A percentile compares a stretch with the other conserved stretches of the same genome.
Evolutionary conservation across 2,113 vertebrate species (phyloP).

Genomic region (Halcyon malimbica): DNA sequence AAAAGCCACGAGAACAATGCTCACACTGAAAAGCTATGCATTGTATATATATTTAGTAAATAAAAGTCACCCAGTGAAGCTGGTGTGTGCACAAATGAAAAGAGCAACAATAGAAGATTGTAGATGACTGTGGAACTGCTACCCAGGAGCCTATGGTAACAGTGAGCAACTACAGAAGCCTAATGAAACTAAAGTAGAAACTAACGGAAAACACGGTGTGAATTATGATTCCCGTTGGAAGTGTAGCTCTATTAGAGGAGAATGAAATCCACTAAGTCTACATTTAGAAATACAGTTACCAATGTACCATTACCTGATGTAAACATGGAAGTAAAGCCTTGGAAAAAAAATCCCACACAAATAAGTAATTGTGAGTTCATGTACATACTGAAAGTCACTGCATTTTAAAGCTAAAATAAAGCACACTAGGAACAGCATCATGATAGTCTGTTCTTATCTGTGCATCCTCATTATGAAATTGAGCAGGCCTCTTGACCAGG

Average conservation of each 20-base stretch:
- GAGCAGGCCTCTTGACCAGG: not conserved
- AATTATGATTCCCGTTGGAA: not conserved
- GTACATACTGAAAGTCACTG: not conserved
- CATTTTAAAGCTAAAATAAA: not conserved
- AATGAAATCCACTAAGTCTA: not conserved
- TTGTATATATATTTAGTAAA: not conserved
- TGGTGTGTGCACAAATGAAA: not conserved
- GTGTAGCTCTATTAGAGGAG: fast-evolving
- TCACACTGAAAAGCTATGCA: not conserved
- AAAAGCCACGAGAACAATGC: not conserved
- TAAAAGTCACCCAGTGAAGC: not conserved
- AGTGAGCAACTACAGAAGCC: not conserved
- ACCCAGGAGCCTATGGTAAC: not conserved
- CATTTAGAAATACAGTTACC: not conserved
- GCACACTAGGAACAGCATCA: not conserved
- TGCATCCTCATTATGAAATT: not conserved
- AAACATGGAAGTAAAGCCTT: not conserved
- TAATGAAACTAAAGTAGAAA: not conserved
- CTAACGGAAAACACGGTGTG: not conserved
- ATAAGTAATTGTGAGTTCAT: not conserved
- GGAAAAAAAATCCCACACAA: fast-evolving
- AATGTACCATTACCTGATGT: not conserved
- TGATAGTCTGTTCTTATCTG: not conserved
- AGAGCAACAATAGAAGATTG: not conserved
- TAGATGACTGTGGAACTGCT: not conserved